Evolutionary conservation across 2,113 vertebrate genomes (phyloP).

Genomic region (Andinoacara biseriatus): DNA sequence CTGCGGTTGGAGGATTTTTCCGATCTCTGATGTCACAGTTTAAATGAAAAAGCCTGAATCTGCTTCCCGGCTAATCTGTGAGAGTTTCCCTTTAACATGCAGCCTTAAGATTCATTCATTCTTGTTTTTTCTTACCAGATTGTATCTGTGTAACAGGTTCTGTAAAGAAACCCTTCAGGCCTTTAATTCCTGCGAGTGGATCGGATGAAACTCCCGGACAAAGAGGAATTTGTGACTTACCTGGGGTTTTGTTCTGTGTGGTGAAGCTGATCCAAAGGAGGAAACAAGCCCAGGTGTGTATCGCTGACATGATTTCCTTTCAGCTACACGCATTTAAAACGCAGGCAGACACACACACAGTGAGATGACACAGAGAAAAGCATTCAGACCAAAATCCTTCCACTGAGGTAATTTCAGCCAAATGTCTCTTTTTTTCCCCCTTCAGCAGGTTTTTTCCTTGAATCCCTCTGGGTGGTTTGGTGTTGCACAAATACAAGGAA

Average conservation of each 20-base stretch:
- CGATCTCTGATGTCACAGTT: not conserved
- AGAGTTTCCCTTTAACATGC: not conserved
- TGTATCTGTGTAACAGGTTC: not conserved
- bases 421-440: not conserved
- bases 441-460: constrained; percentile 10
- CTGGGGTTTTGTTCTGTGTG: constrained; percentile 64
- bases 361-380: not conserved
- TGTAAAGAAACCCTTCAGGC: constrained; percentile 11
- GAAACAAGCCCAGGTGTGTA: constrained; percentile 56
- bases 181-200: not conserved
- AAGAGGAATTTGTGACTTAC: constrained; percentile 66
- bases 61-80: not conserved
- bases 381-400: not conserved
- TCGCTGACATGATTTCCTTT: constrained; percentile 56
- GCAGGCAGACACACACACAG: not conserved
- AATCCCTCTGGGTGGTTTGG: constrained; percentile 50
- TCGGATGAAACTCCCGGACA: constrained; percentile 32
- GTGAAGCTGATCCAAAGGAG: constrained; percentile 57
- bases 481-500: not conserved
- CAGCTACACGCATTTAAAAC: not conserved
- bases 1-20: not conserved
- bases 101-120: not conserved
- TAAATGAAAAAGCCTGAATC: not conserved
- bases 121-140: not conserved
- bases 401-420: not conserved